phyloP scores from a whole-genome alignment of 2,113 vertebrate genomes.

The Callipepla squamata region DNA sequence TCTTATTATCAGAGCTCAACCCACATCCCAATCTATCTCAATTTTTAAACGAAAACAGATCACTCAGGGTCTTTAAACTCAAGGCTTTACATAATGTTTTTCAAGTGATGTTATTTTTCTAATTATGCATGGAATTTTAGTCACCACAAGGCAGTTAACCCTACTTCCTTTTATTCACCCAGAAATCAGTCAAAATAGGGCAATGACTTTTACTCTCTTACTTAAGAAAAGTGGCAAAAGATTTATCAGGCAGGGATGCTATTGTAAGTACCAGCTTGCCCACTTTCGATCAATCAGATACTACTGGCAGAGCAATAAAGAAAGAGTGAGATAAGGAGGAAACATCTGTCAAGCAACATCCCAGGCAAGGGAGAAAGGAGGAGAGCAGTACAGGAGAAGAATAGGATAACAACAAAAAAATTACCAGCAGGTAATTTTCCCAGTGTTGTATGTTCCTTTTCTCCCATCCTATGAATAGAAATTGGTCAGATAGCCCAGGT shows the following conservation, averaged over 20 bases:
- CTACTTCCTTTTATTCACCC: background rate
- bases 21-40: background rate
- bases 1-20: background rate
- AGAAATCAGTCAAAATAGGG: constrained; percentile 39
- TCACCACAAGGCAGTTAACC: background rate
- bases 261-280: constrained; percentile 55
- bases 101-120: too few species aligned
- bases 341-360: constrained; percentile 46
- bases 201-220: background rate
- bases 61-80: background rate
- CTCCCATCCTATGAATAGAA: constrained; percentile 28
- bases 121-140: background rate
- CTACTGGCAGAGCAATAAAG: constrained; percentile 61
- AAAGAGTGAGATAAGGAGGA: constrained; percentile 58
- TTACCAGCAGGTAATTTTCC: constrained; percentile 24
- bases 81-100: constrained; percentile 9
- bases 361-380: background rate
- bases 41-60: background rate
- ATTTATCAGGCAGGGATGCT: constrained; percentile 31
- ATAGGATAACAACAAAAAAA: constrained; percentile 37
- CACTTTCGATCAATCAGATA: constrained; percentile 62
- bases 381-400: background rate
- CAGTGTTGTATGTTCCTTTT: background rate
- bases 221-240: constrained; percentile 30
- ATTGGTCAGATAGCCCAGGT: constrained; percentile 16